Base-by-base conservation (phyloP, 2,888 invertebrate species). In the Homarus gammarus region DNA sequence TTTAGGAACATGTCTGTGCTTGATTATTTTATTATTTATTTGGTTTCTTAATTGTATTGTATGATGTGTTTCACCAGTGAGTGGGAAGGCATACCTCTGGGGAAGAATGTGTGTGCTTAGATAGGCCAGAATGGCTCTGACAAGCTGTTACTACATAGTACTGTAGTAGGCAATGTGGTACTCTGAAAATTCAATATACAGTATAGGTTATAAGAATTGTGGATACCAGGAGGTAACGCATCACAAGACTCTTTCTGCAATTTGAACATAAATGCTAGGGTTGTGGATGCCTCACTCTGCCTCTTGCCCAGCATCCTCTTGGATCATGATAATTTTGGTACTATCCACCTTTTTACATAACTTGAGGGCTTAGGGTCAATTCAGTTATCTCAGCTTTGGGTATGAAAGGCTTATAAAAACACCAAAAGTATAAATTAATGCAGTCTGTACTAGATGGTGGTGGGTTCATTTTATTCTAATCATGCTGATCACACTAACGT, bases 1-100 rank as follows among this genome's bases (percentile, higher is more conserved):
- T 64, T 64, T 64, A 64, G 64, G 64, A 10, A 64, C n/a, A 64
- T 64, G 64, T n/a, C n/a, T 5, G 27, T 64, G 64, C 64, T 64
- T 64, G n/a, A 31, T 78, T 15, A 27, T 40, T 75, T 36, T n/a
- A 1, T 10, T 1, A 27, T 10, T 44, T 6, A 77, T 77, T 77
- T 36, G 22, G n/a, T n/a, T 56, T 56, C 56, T 56, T 22, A n/a
- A 44, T 40, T 44, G 40, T 75, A 75, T 15, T 75, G 44, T 15
- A n/a, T 73, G 36, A 18, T 51, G 51, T 77, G 31, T 64, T 18
- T 33, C 51, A n/a, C 33, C 38, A 18, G 49, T 40, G 31, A 64
- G 27, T 64, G 64, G 64, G 27, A 64, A 64, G 22, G 22, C n/a
- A 27, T 27, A 22, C 0, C 27, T 64, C 3, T 64, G n/a, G 27